Evolutionary conservation across 2,113 vertebrate species (phyloP).

Genomic region (Hypomesus transpacificus): DNA sequence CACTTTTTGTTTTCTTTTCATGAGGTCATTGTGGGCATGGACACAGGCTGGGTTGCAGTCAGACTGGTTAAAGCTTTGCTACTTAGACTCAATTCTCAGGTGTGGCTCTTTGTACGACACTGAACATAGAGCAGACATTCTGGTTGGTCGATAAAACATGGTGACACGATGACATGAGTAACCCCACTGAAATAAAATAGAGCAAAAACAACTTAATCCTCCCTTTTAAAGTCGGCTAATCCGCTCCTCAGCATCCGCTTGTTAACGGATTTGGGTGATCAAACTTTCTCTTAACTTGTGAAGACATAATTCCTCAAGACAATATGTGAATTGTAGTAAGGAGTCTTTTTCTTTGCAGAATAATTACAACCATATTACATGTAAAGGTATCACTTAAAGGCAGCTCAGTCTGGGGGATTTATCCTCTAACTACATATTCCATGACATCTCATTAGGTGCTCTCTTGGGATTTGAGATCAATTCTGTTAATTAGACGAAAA

Average conservation of each 20-base stretch:
- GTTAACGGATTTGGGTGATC: conserved; percentile 42
- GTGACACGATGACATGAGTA: neutral
- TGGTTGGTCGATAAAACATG: neutral
- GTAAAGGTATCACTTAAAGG: neutral
- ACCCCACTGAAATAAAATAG: neutral
- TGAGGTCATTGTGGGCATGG: neutral
- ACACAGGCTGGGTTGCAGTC: no score
- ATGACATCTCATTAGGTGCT: neutral
- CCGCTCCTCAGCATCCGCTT: conserved; percentile 10
- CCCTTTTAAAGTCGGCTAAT: conserved; percentile 32
- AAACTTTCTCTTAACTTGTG: conserved; percentile 33
- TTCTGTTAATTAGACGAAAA: neutral
- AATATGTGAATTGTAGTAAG: conserved; percentile 15
- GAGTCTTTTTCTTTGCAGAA: neutral
- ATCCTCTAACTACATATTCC: neutral
- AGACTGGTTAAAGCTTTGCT: neutral
- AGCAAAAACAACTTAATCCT: conserved; percentile 29
- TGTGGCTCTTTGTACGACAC: no score
- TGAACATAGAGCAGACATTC: neutral
- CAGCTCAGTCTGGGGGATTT: neutral
- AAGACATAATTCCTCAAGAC: conserved; percentile 32
- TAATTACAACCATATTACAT: neutral
- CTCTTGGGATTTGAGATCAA: neutral
- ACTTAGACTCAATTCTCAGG: no score
- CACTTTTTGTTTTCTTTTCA: neutral